phyloP scores from a whole-genome alignment of 1,140 invertebrate species.

The Sarcophaga peregrina region DNA sequence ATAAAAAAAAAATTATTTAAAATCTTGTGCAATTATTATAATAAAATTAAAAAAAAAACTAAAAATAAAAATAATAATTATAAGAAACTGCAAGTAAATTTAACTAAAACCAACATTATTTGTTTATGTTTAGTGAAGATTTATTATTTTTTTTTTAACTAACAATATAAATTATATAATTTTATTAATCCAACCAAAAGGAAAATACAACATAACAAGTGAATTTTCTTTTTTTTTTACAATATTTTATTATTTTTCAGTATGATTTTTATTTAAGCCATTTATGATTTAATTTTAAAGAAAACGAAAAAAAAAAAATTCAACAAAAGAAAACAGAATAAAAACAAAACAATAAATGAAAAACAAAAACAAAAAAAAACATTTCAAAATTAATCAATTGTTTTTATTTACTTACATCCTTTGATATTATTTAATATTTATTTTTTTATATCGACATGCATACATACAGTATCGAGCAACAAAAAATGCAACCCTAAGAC shows the following conservation, averaged over 20 bases:
- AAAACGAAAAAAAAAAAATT: too few species aligned
- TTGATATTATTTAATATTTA: too few species aligned
- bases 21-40: slow-evolving; percentile 9
- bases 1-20: background rate
- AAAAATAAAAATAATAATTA: too few species aligned
- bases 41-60: too few species aligned
- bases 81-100: too few species aligned
- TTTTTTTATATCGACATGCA: too few species aligned
- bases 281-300: slow-evolving; percentile 5
- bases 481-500: too few species aligned
- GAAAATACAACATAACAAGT: slow-evolving; percentile 2
- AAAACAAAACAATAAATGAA: slow-evolving; percentile 30
- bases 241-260: slow-evolving; percentile 23
- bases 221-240: slow-evolving; percentile 7
- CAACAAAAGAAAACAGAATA: background rate
- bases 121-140: too few species aligned
- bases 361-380: background rate
- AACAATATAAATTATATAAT: background rate
- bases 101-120: too few species aligned
- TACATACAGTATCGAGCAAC: too few species aligned
- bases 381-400: background rate
- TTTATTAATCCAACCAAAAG: background rate
- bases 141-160: too few species aligned
- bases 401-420: background rate
- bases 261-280: slow-evolving; percentile 22